phyloP scores from a whole-genome alignment of 1,140 invertebrate species.

The Bombus balteatus region DNA sequence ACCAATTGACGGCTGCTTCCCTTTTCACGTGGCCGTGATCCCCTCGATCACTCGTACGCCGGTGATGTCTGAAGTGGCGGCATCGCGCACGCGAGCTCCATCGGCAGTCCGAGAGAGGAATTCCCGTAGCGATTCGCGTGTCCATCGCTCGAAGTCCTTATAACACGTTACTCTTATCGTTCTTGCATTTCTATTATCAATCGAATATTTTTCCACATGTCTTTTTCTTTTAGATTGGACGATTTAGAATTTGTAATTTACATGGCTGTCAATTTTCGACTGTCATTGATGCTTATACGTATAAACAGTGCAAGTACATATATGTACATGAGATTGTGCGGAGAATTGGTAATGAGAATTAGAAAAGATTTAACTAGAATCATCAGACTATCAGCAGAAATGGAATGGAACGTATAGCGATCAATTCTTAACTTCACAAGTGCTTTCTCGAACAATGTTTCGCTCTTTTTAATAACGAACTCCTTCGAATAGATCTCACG shows the following conservation, averaged over 20 bases:
- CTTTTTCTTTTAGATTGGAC: neutral
- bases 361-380: too few relatives aligned
- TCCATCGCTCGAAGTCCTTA: neutral
- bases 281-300: too few relatives aligned
- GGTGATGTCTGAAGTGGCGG: constrained; percentile 48
- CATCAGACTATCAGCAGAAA: too few relatives aligned
- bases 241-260: too few relatives aligned
- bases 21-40: constrained; percentile 41
- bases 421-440: too few relatives aligned
- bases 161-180: neutral
- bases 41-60: constrained; percentile 40
- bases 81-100: constrained; percentile 44
- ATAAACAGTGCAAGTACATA: too few relatives aligned
- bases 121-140: constrained; percentile 13
- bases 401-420: too few relatives aligned
- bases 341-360: too few relatives aligned
- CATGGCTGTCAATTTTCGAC: neutral
- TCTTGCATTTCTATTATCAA: neutral
- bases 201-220: neutral
- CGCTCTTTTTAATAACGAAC: too few relatives aligned
- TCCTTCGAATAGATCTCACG: too few relatives aligned
- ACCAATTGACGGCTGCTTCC: constrained; percentile 53
- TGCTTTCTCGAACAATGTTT: too few relatives aligned
- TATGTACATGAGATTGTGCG: too few relatives aligned
- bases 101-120: neutral